phyloP scores from a whole-genome alignment of 2,113 vertebrate species.

The Notarius lentiginosus region DNA sequence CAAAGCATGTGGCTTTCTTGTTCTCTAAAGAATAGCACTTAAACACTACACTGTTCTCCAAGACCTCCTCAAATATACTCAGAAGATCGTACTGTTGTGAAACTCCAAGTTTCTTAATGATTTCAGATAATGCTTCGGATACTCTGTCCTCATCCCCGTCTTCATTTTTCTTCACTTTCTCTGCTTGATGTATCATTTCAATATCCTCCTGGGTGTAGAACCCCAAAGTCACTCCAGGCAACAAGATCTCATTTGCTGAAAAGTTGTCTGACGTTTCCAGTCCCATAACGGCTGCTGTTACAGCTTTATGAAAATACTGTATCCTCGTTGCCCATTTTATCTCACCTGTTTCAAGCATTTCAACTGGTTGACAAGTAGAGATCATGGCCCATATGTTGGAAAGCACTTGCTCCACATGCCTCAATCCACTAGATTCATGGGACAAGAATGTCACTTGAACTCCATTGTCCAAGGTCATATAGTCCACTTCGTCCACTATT shows the following conservation, averaged over 20 bases:
- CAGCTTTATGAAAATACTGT: slow-evolving; percentile 48
- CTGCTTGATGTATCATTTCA: background rate
- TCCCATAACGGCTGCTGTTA: slow-evolving; percentile 13
- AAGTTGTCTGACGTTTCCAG: slow-evolving; percentile 1
- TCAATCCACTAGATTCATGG: slow-evolving; percentile 50
- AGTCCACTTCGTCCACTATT: slow-evolving; percentile 58
- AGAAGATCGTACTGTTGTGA: slow-evolving; percentile 44
- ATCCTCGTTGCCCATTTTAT: slow-evolving; percentile 36
- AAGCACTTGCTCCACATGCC: slow-evolving; percentile 54
- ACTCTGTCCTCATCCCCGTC: slow-evolving; percentile 4
- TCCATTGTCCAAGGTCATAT: slow-evolving; percentile 57
- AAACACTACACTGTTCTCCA: slow-evolving; percentile 3
- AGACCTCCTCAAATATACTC: slow-evolving; percentile 22
- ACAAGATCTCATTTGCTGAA: slow-evolving; percentile 12
- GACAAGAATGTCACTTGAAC: slow-evolving; percentile 54
- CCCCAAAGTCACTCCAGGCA: slow-evolving; percentile 29
- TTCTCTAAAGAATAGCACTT: slow-evolving; percentile 33
- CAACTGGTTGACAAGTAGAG: slow-evolving; percentile 40
- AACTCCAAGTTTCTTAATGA: slow-evolving; percentile 13
- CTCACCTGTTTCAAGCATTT: slow-evolving; percentile 41
- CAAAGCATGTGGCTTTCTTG: background rate
- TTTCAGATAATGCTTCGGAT: slow-evolving; percentile 4
- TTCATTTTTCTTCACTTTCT: background rate
- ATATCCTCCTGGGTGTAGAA: slow-evolving; percentile 38
- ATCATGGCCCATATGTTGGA: slow-evolving; percentile 49